Evolutionary conservation across 2,797 vertebrate genomes (phyloP).

Genomic region (Naso thynnoides): DNA sequence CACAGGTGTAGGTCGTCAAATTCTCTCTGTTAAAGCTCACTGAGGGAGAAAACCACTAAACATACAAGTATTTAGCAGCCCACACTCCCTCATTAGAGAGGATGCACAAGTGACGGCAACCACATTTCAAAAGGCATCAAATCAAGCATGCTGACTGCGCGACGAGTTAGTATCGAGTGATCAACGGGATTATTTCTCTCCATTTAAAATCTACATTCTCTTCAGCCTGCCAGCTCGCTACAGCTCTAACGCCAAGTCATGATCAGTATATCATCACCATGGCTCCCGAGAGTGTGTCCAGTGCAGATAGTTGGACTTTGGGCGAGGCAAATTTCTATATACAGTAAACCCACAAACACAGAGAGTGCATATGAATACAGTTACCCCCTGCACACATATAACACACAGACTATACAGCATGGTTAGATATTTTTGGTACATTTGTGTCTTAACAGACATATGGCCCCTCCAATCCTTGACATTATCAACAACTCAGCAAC

Average conservation of each 20-base stretch:
- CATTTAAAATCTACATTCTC: slow-evolving; percentile 26
- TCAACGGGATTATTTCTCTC: slow-evolving; percentile 61
- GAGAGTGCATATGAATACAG: not conserved
- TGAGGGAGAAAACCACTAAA: not conserved
- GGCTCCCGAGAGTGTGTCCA: slow-evolving; percentile 29
- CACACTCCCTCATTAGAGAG: slow-evolving; percentile 27
- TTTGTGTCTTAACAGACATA: slow-evolving; percentile 31
- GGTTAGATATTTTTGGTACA: not conserved
- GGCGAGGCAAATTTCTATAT: slow-evolving; percentile 16
- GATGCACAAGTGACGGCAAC: slow-evolving; percentile 24
- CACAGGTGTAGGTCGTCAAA: not conserved
- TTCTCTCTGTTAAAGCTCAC: not conserved
- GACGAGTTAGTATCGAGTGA: slow-evolving; percentile 50
- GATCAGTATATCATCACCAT: slow-evolving; percentile 60
- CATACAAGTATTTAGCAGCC: slow-evolving; percentile 15
- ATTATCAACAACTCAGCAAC: slow-evolving; percentile 60
- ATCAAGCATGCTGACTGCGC: slow-evolving; percentile 31
- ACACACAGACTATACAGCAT: not conserved
- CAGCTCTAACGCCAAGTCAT: slow-evolving; percentile 47
- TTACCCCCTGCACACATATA: not conserved
- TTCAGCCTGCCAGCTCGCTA: slow-evolving; percentile 21
- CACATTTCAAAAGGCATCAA: slow-evolving; percentile 45
- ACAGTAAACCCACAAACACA: slow-evolving; percentile 34
- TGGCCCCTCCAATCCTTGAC: slow-evolving; percentile 44
- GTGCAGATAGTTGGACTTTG: slow-evolving; percentile 19